phyloP scores from a whole-genome alignment of 2,797 vertebrate genomes.

The Sebastes hubbsi region DNA sequence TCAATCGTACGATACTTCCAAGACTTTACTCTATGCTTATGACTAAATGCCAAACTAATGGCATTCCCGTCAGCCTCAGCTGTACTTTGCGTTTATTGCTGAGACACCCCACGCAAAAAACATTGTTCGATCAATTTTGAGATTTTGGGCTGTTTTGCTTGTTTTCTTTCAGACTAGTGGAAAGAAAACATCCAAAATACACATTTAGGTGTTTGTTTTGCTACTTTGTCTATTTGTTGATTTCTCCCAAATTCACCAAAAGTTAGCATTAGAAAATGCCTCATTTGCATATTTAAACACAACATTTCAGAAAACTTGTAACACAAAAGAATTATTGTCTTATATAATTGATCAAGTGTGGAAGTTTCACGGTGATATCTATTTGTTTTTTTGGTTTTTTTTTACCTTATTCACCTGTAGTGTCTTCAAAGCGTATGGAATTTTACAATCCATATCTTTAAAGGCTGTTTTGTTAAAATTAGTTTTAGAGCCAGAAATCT shows the following conservation, averaged over 20 bases:
- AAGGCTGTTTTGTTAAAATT: too few relatives aligned
- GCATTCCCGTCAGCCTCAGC: background rate
- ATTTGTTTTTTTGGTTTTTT: rapidly evolving
- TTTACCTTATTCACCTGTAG: background rate
- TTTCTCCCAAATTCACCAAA: background rate
- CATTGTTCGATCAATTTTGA: background rate
- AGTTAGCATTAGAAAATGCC: background rate
- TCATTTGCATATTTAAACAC: background rate
- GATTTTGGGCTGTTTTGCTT: background rate
- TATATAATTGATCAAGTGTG: background rate
- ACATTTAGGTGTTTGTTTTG: background rate
- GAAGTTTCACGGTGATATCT: background rate
- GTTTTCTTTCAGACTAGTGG: background rate
- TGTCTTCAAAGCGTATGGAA: background rate
- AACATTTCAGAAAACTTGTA: background rate
- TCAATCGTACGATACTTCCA: background rate
- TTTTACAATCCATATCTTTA: background rate
- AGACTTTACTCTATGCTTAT: background rate
- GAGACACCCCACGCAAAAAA: background rate
- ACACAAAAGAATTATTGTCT: background rate
- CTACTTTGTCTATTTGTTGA: background rate
- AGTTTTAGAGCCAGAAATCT: background rate
- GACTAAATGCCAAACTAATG: background rate
- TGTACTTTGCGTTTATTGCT: background rate
- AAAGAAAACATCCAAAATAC: background rate